phyloP scores from a whole-genome alignment of 2,888 invertebrate genomes.

The Pherbina coryleti region DNA sequence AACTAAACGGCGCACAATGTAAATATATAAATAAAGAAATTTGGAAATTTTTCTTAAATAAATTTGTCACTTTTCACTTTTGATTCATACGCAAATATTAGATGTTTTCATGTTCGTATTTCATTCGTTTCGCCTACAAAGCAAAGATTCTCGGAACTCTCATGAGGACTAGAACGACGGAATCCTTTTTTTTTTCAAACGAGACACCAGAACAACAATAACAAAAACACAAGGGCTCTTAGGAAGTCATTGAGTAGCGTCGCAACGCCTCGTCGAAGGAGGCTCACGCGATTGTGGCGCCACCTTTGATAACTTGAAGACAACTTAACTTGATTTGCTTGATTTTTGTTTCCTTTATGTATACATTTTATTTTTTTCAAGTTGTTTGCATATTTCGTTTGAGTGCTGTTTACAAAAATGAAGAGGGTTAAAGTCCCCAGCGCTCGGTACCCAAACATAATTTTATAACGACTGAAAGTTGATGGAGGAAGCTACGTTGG shows the following conservation, averaged over 20 bases:
- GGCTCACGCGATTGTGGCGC: constrained; percentile 36
- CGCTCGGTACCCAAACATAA: background rate
- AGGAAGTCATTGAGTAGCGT: constrained; percentile 27
- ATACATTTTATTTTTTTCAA: constrained; percentile 9
- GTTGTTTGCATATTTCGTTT: constrained; percentile 37
- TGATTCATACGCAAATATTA: constrained; percentile 46
- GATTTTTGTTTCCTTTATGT: constrained; percentile 21
- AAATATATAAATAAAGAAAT: constrained; percentile 12
- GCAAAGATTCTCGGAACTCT: constrained; percentile 17
- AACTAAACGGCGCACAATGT: background rate
- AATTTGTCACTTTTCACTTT: constrained; percentile 47
- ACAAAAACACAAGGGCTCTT: constrained; percentile 13
- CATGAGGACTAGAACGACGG: background rate
- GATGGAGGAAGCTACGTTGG: background rate
- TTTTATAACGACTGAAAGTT: background rate
- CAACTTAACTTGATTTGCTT: constrained; percentile 38
- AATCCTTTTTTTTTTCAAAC: constrained; percentile 10
- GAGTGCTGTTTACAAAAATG: constrained; percentile 34
- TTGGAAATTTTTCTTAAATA: constrained; percentile 36
- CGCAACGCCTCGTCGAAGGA: constrained; percentile 24
- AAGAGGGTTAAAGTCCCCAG: constrained; percentile 32
- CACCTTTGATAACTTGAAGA: constrained; percentile 36
- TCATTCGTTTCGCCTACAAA: background rate
- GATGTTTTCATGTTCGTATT: constrained; percentile 1
- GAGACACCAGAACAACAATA: constrained; percentile 26